Base-by-base conservation (phyloP, 1,140 invertebrate species). In the Temnothorax curvispinosus region DNA sequence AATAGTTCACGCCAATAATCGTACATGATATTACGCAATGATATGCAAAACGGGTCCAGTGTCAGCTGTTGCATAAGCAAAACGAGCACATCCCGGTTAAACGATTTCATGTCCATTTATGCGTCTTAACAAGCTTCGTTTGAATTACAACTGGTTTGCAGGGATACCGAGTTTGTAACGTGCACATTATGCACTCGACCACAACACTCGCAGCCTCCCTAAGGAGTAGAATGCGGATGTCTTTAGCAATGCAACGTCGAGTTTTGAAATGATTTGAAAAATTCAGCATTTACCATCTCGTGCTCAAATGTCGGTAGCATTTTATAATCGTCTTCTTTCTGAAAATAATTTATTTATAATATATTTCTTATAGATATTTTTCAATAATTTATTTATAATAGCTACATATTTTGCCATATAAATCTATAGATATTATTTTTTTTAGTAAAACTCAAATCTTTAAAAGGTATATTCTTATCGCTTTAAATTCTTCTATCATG, bases 81-180 rank as follows among this genome's bases (percentile, higher is more conserved):
- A 89, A 89, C 90, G 91, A 91, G 92, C 92, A 94, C 93, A 94
- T 94, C 93, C 93, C 93, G 91, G 91, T 94, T 94, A 94, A 94
- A 94, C 90, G 93, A 93, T 94, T 93, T 93, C 88, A 91, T 92
- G 88, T 90, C 93, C 93, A 93, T 94, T 94, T 93, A 89, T 90
- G 90, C 91, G 92, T 94, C 90, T 92, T 93, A 94, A 91, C 89
- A 60, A 88, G 77, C 82, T 88, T 75, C 65, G 85, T 67, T 89
- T 50, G 88, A 90, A 90, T 89, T 90, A 89, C 77, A 90, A 89
- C 78, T 89, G 74, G 74, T 89, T 89, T 76, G 78, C 80, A 74
- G 77, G 56, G 88, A 77, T 82, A 89, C 85, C 50, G 50, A 38
- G 62, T 35, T 41, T 82, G 8, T 84, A n/a, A 60, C 13, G 15